Evolutionary conservation across 2,113 vertebrate species (phyloP).

Genomic region (Toxostoma redivivum): DNA sequence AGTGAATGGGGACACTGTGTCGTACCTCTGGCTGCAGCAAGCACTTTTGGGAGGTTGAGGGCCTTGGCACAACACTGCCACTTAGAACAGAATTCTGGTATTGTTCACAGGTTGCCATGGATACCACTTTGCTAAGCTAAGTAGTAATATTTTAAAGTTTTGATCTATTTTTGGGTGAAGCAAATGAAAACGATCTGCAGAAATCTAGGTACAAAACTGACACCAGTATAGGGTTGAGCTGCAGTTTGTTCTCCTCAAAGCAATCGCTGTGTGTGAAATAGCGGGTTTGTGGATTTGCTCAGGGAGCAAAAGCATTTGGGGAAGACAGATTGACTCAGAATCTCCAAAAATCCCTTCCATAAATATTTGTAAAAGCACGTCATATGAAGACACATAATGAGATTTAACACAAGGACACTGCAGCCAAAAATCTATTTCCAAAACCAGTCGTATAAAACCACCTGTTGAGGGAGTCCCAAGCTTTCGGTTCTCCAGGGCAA

Average conservation of each 20-base stretch:
- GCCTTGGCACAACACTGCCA: neutral
- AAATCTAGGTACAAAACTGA: neutral
- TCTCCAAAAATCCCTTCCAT: constrained; percentile 13
- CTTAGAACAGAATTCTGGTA: neutral
- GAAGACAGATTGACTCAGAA: neutral
- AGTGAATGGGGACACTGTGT: neutral
- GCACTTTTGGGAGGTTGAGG: neutral
- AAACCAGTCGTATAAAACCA: neutral
- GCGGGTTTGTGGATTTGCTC: neutral
- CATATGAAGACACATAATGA: constrained; percentile 11
- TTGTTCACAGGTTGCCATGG: neutral
- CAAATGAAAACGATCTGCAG: neutral
- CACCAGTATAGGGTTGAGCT: neutral
- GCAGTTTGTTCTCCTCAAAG: neutral
- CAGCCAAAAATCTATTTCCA: constrained; percentile 13
- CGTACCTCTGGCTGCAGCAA: neutral
- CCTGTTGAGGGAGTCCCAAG: neutral
- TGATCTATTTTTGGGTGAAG: neutral
- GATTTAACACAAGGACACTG: neutral
- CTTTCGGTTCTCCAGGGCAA: constrained; percentile 30
- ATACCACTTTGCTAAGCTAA: neutral
- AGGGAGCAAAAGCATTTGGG: neutral
- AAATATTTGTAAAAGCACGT: constrained; percentile 14
- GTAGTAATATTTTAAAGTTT: neutral
- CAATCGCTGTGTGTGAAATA: neutral